phyloP scores from a whole-genome alignment of 2,888 invertebrate genomes.

The Tetramorium bicarinatum region DNA sequence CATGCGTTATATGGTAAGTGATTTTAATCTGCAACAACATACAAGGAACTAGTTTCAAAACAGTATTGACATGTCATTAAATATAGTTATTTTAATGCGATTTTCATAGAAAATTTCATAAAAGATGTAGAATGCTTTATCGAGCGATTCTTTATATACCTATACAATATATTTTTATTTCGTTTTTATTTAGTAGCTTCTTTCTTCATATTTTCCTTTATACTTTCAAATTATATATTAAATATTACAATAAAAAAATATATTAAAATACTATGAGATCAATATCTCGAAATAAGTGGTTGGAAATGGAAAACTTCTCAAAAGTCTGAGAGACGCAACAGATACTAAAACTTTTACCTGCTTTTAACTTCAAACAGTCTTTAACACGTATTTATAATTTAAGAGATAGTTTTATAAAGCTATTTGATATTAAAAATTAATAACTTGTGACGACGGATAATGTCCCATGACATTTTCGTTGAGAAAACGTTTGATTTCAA shows the following conservation, averaged over 20 bases:
- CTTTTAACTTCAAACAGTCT: not conserved
- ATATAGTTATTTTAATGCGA: not conserved
- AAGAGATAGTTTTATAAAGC: not conserved
- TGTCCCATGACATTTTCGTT: not conserved
- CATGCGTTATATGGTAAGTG: conserved; percentile 25
- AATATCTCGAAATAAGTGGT: not conserved
- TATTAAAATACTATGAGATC: not conserved
- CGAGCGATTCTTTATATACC: not conserved
- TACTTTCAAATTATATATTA: not conserved
- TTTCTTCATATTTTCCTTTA: not conserved
- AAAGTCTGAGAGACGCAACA: not conserved
- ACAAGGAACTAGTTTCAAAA: not conserved
- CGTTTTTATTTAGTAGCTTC: not conserved
- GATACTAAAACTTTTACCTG: conserved; percentile 13
- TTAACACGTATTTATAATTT: conserved; percentile 11
- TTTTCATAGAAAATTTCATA: not conserved
- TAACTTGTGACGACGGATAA: not conserved
- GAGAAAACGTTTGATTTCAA: not conserved
- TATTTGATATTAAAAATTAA: conserved; percentile 24
- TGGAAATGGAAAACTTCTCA: not conserved
- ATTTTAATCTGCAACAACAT: not conserved
- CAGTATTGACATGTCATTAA: not conserved
- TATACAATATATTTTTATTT: not conserved
- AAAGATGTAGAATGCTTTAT: not conserved
- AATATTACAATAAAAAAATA: not conserved